Conservation (phyloP, 2,113 vertebrate genomes). For the Hippocampus abdominalis region DNA sequence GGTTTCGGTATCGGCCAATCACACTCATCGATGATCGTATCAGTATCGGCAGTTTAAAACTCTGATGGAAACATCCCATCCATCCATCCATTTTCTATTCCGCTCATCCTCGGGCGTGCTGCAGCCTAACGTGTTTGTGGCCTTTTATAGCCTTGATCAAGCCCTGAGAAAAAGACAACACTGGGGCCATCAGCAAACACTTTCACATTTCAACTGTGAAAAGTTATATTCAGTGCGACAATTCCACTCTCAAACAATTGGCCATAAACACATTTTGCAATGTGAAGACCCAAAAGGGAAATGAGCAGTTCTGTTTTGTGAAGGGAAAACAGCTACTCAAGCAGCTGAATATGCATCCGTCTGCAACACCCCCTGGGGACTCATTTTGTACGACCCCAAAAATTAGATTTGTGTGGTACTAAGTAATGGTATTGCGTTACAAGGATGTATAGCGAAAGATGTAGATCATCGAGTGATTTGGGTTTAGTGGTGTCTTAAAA, state of each 20-base stretch:
- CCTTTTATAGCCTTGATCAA: too few species aligned
- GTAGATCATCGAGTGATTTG: slow-evolving; percentile 8
- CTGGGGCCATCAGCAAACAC: background rate
- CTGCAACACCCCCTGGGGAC: background rate
- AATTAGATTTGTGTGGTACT: background rate
- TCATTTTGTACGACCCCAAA: slow-evolving; percentile 1
- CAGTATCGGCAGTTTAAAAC: too few species aligned
- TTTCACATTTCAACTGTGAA: background rate
- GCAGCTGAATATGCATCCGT: slow-evolving; percentile 4
- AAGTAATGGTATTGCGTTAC: background rate
- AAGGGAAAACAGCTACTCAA: background rate
- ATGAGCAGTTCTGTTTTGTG: background rate
- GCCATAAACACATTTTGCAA: background rate
- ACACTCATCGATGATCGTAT: too few species aligned
- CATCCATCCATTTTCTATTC: too few species aligned
- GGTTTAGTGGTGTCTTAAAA: slow-evolving; percentile 18
- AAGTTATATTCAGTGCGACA: background rate
- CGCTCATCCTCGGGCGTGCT: too few species aligned
- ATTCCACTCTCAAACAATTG: background rate
- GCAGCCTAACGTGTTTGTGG: too few species aligned
- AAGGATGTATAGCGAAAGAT: background rate
- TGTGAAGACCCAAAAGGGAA: background rate
- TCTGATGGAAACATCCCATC: too few species aligned
- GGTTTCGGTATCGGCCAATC: too few species aligned
- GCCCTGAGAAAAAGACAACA: background rate